Percentiles rank a stretch among this genome's conserved stretches.
Evolutionary conservation across 2,797 vertebrate genomes (phyloP).

Genomic region (Anisognathus igniventris): DNA sequence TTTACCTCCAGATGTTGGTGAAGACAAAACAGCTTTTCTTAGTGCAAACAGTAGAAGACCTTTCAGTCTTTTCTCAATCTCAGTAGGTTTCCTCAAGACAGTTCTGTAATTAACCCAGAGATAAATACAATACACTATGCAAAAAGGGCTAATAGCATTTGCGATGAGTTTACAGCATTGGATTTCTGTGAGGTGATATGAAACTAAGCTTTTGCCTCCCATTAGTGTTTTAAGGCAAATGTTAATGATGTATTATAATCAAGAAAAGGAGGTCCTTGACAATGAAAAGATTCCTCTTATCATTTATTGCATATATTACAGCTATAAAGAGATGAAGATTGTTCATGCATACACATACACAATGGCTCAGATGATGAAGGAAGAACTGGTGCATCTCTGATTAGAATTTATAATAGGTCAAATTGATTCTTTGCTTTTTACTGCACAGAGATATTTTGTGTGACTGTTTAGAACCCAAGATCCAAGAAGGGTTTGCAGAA

Average conservation of each 20-base stretch:
- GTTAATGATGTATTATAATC: neutral
- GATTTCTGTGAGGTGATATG: neutral
- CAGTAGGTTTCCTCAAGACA: neutral
- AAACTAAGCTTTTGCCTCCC: neutral
- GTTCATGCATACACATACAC: neutral
- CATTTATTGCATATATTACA: neutral
- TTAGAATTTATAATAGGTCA: neutral
- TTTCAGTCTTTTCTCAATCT: neutral
- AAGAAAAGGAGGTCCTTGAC: neutral
- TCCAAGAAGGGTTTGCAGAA: neutral
- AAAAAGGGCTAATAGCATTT: neutral
- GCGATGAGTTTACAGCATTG: neutral
- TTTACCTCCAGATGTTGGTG: neutral
- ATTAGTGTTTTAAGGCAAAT: neutral
- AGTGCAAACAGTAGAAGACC: neutral
- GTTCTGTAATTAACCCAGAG: neutral
- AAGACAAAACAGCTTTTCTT: neutral
- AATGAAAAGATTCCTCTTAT: neutral
- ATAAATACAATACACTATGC: neutral
- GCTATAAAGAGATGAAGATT: neutral
- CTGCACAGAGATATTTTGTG: neutral
- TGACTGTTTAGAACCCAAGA: neutral
- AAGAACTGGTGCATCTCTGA: neutral
- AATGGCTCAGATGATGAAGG: neutral
- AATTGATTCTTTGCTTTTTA: neutral